phyloP scores from a whole-genome alignment of 2,797 vertebrate species.

The Gymnoscopelus microlampas region DNA sequence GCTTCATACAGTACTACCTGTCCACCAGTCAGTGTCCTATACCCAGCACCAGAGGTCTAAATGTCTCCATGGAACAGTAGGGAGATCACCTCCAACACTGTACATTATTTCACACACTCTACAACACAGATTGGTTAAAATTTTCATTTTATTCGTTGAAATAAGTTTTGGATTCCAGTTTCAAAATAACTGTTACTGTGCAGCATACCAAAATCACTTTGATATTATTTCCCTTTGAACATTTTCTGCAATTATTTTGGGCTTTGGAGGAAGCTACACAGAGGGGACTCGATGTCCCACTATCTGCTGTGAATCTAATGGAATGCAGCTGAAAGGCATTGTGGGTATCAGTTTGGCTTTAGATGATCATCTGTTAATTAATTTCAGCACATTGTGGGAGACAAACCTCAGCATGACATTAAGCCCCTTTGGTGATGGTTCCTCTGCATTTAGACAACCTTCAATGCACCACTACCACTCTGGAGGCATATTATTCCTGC shows the following conservation, averaged over 20 bases:
- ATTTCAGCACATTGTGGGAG: conserved; percentile 6
- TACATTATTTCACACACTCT: background rate
- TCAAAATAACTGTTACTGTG: background rate
- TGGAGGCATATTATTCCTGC: background rate
- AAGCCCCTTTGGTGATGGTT: background rate
- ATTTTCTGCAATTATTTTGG: conserved; percentile 43
- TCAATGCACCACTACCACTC: background rate
- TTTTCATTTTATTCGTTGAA: background rate
- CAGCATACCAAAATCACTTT: conserved; percentile 29
- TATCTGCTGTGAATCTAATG: conserved; percentile 32
- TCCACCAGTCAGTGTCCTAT: too few species aligned
- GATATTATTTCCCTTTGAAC: conserved; percentile 41
- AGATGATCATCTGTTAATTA: conserved; percentile 37
- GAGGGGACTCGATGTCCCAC: conserved; percentile 12
- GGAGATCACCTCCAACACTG: too few species aligned
- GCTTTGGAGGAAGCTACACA: conserved; percentile 19
- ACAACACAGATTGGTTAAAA: background rate
- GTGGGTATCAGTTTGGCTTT: conserved; percentile 4
- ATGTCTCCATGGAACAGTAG: too few species aligned
- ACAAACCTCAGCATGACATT: conserved; percentile 5
- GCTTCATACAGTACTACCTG: too few species aligned
- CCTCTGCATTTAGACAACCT: background rate
- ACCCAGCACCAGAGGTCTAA: too few species aligned
- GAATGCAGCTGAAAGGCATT: conserved; percentile 26
- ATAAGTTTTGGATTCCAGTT: too few species aligned